Evolutionary conservation across 2,113 vertebrate species (phyloP).

Genomic region (Fregata magnificens): DNA sequence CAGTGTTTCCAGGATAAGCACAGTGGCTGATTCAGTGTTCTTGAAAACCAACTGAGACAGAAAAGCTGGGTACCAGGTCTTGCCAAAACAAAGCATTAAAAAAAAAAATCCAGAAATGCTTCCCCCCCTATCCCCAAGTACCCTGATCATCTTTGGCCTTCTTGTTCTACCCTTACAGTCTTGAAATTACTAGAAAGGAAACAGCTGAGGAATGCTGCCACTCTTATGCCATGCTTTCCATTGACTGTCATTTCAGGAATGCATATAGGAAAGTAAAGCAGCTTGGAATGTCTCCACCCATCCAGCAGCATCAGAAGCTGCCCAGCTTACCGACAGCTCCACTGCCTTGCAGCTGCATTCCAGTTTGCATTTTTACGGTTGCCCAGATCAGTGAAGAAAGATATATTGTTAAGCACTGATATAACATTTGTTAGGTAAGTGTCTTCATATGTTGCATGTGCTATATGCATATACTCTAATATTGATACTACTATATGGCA

Average conservation of each 20-base stretch:
- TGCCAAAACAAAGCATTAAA: not conserved
- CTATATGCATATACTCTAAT: not conserved
- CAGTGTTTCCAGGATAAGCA: not conserved
- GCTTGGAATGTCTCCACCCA: slow-evolving; percentile 82
- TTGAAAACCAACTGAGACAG: not conserved
- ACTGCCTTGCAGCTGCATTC: not conserved
- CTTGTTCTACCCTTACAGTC: not conserved
- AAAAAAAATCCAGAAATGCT: not conserved
- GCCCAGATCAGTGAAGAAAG: slow-evolving; percentile 10
- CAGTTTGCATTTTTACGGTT: slow-evolving; percentile 37
- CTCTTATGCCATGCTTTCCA: slow-evolving; percentile 83
- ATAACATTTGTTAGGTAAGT: not conserved
- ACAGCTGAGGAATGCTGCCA: slow-evolving; percentile 89
- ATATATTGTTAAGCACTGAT: not conserved
- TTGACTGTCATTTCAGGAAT: slow-evolving; percentile 85
- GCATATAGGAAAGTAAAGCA: slow-evolving; percentile 75
- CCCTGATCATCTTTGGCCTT: not conserved
- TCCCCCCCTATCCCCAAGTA: not conserved
- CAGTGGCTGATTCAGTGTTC: not conserved
- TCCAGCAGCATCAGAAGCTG: slow-evolving; percentile 59
- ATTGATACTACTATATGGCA: not conserved
- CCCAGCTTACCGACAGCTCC: not conserved
- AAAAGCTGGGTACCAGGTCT: not conserved
- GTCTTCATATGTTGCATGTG: not conserved
- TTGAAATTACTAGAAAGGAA: slow-evolving; percentile 72